phyloP scores from a whole-genome alignment of 2,888 invertebrate species.

The Xestoiulus laeticollis region DNA sequence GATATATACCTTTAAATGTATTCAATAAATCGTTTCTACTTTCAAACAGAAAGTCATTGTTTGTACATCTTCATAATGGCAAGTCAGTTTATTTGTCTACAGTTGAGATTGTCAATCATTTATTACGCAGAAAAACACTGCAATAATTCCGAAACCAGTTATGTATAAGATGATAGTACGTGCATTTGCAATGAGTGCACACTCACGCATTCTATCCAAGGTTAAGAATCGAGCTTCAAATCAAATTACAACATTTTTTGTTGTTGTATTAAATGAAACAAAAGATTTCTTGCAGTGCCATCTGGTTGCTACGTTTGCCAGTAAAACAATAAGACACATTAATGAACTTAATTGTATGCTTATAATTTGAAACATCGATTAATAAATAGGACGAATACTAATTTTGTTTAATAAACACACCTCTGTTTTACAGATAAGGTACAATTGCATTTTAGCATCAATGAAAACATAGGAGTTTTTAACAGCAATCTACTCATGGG shows the following conservation, averaged over 20 bases:
- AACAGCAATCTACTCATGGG: neutral
- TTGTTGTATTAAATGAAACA: neutral
- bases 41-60: neutral
- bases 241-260: neutral
- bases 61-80: neutral
- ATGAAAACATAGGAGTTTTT: too few species aligned
- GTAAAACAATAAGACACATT: neutral
- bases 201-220: neutral
- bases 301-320: neutral
- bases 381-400: too few species aligned
- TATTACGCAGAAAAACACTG: neutral
- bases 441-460: too few species aligned
- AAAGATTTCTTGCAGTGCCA: neutral
- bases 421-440: too few species aligned
- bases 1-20: neutral
- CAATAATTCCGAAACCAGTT: neutral
- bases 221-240: neutral
- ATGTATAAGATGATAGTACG: neutral
- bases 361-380: too few species aligned
- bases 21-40: conserved; percentile 24
- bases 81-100: neutral
- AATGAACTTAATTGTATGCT: neutral
- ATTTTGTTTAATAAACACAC: too few species aligned
- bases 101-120: neutral
- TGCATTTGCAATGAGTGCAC: neutral